Base-by-base conservation (phyloP, 1,140 invertebrate genomes). In the Psix sp. region DNA sequence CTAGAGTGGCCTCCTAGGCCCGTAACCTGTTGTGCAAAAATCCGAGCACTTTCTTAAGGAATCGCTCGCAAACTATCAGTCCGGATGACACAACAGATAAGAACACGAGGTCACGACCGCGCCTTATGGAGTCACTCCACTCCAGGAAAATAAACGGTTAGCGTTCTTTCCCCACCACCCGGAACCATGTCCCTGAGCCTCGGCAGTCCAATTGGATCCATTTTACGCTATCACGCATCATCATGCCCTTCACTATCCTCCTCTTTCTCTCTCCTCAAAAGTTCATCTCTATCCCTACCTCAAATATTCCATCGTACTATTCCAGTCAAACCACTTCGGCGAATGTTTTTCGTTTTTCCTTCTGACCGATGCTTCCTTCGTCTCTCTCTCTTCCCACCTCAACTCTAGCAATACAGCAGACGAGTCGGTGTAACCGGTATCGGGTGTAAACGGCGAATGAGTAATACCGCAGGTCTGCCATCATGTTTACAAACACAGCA, bases 71-170 rank as follows among this genome's bases (percentile, higher is more conserved):
- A 40, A 13, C 35, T 39, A n/a, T 16, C n/a, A 42, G 21, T 43
- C 57, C 31, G 56, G 59, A 63, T 72, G 51, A 62, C 29, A 65
- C 60, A 62, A 70, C 16, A 40, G 71, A 71, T 75, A 70, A 60
- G 21, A 70, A 76, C 36, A 65, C 49, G 46, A 79, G 81, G 84
- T 85, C 84, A 81, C 81, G 79, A 86, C 83, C 85, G 85, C 84
- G 79, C 84, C 84, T 80, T 81, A 75, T 80, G 82, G 77, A 83
- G 77, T 76, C 77, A 63, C 77, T 77, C 74, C 51, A 77, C 76
- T 84, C 79, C 80, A 82, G 83, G 84, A 86, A 87, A 87, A 84
- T 87, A 84, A 86, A 86, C 85, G 78, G 85, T 82, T 84, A 79
- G 78, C 85, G 84, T 87, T 87, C 85, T 84, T 86, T 87, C 85